A percentile compares a stretch with the other conserved stretches of the same genome.
phyloP scores from a whole-genome alignment of 2,797 vertebrate species.

The Bucorvus abyssinicus region DNA sequence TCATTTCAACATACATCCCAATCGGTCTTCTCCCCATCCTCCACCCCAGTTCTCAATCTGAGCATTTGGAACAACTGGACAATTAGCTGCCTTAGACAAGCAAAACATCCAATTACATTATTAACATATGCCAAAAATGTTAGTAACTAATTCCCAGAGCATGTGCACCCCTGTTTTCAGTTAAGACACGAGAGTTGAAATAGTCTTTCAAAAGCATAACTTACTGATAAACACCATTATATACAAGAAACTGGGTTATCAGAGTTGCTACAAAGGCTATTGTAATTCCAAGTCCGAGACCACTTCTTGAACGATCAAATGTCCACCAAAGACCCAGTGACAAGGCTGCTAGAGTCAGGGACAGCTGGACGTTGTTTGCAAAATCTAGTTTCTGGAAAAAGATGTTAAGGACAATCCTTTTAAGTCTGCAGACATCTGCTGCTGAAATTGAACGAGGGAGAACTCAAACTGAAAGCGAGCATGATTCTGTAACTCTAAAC shows the following conservation, averaged over 20 bases:
- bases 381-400: constrained; percentile 92
- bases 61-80: background rate
- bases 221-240: constrained; percentile 97
- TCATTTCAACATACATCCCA: background rate
- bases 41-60: background rate
- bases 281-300: constrained; percentile 96
- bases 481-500: background rate
- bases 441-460: background rate
- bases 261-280: constrained; percentile 94
- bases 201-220: constrained; percentile 35
- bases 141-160: background rate
- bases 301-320: constrained; percentile 95
- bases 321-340: constrained; percentile 99
- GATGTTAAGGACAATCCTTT: constrained; percentile 80
- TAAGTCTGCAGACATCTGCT: background rate
- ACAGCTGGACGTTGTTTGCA: constrained; percentile 95
- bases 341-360: constrained; percentile 91
- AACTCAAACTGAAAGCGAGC: background rate
- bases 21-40: background rate
- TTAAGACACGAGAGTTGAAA: background rate
- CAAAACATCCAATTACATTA: background rate
- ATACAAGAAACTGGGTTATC: constrained; percentile 94
- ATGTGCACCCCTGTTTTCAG: background rate
- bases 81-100: background rate
- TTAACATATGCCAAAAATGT: background rate